phyloP scores from a whole-genome alignment of 35 echinoderm and acorn worm genomes.

The Heliocidaris erythrogramma region DNA sequence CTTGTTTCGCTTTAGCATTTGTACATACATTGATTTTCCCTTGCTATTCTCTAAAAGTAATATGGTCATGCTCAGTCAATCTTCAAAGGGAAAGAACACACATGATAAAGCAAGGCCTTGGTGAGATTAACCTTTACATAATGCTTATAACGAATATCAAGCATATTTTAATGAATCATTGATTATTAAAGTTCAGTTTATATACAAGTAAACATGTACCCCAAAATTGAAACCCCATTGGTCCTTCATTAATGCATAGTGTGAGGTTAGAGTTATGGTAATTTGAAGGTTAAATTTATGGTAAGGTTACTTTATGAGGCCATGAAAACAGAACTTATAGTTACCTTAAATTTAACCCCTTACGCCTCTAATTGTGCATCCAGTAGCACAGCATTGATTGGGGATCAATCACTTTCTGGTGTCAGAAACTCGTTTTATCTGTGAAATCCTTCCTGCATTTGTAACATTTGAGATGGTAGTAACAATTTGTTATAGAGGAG shows the following conservation, averaged over 20 bases:
- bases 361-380: too few relatives aligned
- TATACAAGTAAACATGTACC: too few relatives aligned
- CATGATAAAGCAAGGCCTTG: neutral
- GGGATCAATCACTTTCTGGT: too few relatives aligned
- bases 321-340: neutral
- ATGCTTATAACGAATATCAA: neutral
- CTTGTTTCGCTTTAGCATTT: neutral
- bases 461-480: neutral
- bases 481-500: neutral
- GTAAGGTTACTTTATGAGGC: neutral
- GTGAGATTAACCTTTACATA: neutral
- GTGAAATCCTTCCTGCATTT: neutral
- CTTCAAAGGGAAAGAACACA: neutral
- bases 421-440: neutral
- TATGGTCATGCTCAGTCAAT: neutral
- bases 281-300: too few relatives aligned
- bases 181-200: too few relatives aligned
- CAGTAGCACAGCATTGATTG: too few relatives aligned
- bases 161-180: neutral
- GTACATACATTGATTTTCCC: neutral
- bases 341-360: too few relatives aligned
- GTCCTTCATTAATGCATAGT: too few relatives aligned
- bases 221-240: too few relatives aligned
- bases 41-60: neutral
- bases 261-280: too few relatives aligned